Base-by-base conservation (phyloP, 2,888 invertebrate genomes). In the Clitarchus hookeri region DNA sequence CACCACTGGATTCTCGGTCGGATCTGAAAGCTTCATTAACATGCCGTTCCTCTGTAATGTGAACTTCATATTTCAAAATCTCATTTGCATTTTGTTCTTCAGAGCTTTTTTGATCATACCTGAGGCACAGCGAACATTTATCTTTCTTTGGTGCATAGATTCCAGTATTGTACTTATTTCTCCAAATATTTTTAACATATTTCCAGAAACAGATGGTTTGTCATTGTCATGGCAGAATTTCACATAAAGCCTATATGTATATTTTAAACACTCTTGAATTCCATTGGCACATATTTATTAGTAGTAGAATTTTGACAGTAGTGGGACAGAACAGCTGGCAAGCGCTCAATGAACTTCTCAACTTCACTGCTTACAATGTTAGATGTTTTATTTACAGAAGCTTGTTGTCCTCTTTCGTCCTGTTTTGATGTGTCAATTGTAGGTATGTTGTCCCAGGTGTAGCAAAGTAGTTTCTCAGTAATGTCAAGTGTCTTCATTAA, bases 401-500 rank as follows among this genome's bases (percentile, higher is more conserved):
- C 78, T 78, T 78, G 19, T 78, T 78, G n/a, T 78, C 78, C 78
- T 8, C 78, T 78, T 12, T 78, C 25, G 78, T 78, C 78, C 11
- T 25, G 11, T 78, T 78, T 78, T 8, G 13, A 78, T 78, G 78
- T 78, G 26, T 78, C 78, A 78, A 78, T 78, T 78, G 78, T 19
- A 26, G 78, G 19, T 78, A 16, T 78, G 26, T 78, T 78, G 78
- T 23, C 78, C n/a, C 78, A 78, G n/a, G 78, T 78, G 78, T 78
- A 78, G 78, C 78, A 23, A n/a, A 78, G n/a, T 78, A 78, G 78
- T 78, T 78, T 78, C 26, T 78, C 78, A 8, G 78, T 16, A 78
- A 78, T 78, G 26, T 78, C 78, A 78, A 78, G 78, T 78, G 78
- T 78, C 26, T 78, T 78, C n/a, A 78, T 78, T 78, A 78, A 78